Evolutionary conservation across 1,140 invertebrate species (phyloP), one percentile per base, ranked within the genome.

Genomic region (Bilobella aurantiaca): DNA sequence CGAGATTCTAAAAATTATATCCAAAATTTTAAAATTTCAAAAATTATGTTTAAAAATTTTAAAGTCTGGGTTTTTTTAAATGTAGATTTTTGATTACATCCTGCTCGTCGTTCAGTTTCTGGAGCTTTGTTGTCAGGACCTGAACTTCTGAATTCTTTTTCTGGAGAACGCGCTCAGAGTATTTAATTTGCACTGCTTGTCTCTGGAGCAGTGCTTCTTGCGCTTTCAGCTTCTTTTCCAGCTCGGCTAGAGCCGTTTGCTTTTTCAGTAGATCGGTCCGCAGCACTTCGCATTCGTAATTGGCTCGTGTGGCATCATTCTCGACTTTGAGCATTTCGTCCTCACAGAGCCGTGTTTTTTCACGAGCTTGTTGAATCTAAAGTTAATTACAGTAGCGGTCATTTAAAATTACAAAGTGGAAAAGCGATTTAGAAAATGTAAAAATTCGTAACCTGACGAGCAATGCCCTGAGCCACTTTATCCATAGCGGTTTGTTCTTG

Each of bases 401-500:
- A n/a, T n/a, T n/a, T n/a, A n/a, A n/a, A n/a, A n/a, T n/a, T n/a
- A n/a, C n/a, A n/a, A n/a, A n/a, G n/a, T n/a, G 5, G 25, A 12
- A 58, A 29, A 29, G 21, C 25, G 14, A 28, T 25, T 25, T 30
- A 25, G 3, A 58, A 8, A n/a, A 56, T 56, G 5, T 56, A 8
- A 58, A 3, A 28, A 58, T 3, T 58, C 29, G 5, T 34, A 32
- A 72, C 62, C 59, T 66, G 59, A 16, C 65, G 63, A 21, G 47
- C 57, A 23, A 76, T 59, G 57, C 74, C 61, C 29, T 64, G 34
- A 1, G 74, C 62, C 3, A 70, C 71, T 59, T 87, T 87, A 68
- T 88, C 83, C 31, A 84, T 82, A 3, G 82, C 77, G n/a, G 86
- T 70, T 71, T 86, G 84, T 18, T 87, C 84, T 72, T 88, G 84